Conservation (phyloP, 1,140 invertebrate species). For the Atta colombica region DNA sequence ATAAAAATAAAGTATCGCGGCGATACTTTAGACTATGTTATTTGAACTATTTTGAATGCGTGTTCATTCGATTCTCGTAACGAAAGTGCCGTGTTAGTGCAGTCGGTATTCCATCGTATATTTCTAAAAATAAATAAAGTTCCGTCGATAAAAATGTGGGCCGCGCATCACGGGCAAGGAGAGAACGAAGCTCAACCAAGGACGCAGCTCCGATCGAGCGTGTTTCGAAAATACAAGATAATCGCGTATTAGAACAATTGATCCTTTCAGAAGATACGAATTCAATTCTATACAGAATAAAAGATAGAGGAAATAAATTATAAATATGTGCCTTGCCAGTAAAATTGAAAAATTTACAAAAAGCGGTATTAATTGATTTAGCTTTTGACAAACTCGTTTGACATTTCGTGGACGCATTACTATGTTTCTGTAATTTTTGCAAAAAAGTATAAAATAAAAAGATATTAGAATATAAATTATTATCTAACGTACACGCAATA, state of each 20-base stretch:
- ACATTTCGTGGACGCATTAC: neutral
- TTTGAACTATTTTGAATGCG: neutral
- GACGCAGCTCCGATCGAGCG: conserved; percentile 63
- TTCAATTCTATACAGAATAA: neutral
- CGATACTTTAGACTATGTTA: neutral
- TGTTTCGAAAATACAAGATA: conserved; percentile 63
- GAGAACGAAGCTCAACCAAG: conserved; percentile 52
- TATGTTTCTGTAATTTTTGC: neutral
- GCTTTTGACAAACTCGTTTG: neutral
- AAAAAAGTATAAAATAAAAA: neutral
- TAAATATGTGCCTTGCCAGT: neutral
- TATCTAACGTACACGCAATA: neutral
- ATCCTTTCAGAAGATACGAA: neutral
- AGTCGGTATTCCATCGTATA: conserved; percentile 47
- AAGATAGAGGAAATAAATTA: neutral
- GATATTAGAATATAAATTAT: neutral
- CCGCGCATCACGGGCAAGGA: conserved; percentile 61
- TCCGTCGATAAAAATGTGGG: conserved; percentile 72
- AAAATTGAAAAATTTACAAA: neutral
- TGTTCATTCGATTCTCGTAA: conserved; percentile 24
- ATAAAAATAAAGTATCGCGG: neutral
- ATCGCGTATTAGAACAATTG: conserved; percentile 21
- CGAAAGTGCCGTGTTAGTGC: neutral
- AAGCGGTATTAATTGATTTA: neutral
- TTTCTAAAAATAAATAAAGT: conserved; percentile 72